These are phyloP conservation scores for Salvelinus fontinalis DNA, from an alignment of 2,113 vertebrate species.

Conservation along the genomic window DNA sequence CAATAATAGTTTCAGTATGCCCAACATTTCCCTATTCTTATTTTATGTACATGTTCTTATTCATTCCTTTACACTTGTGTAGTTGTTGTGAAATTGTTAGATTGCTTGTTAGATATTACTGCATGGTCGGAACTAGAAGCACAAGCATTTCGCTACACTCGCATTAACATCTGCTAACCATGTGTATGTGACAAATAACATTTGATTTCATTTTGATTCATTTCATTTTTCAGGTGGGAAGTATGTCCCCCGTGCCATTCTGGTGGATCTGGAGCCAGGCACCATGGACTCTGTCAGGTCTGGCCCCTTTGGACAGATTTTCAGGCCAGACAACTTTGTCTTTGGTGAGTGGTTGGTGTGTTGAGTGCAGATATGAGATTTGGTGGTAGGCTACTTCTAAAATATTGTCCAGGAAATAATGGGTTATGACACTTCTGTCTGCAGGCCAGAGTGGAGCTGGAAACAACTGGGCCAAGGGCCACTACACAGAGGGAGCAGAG, in stretches of 20 bases:
- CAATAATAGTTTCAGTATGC: not conserved
- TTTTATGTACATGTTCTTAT: too few relatives aligned
- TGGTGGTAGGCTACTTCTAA: not conserved
- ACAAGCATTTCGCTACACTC: too few relatives aligned
- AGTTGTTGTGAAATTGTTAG: too few relatives aligned
- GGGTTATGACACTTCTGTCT: not conserved
- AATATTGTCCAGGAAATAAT: too few relatives aligned
- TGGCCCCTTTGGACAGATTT: constrained; percentile 78
- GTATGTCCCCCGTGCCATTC: constrained; percentile 84
- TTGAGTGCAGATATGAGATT: not conserved
- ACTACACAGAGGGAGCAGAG: constrained; percentile 82
- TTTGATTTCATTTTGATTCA: too few relatives aligned
- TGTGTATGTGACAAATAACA: too few relatives aligned
- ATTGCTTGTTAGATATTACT: too few relatives aligned
- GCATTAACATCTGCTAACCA: too few relatives aligned
- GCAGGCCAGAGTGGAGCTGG: constrained; percentile 80
- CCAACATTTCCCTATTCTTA: not conserved
- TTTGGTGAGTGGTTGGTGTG: constrained; percentile 67
- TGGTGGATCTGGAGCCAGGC: constrained; percentile 95
- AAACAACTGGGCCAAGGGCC: constrained; percentile 83
- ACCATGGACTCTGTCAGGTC: constrained; percentile 95
- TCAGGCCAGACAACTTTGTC: constrained; percentile 79
- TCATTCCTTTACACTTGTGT: too few relatives aligned
- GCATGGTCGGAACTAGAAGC: too few relatives aligned
- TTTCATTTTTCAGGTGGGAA: constrained; percentile 68